Evolutionary conservation across 2,797 vertebrate species (phyloP).

Genomic region (Loris lydekkerianus): DNA sequence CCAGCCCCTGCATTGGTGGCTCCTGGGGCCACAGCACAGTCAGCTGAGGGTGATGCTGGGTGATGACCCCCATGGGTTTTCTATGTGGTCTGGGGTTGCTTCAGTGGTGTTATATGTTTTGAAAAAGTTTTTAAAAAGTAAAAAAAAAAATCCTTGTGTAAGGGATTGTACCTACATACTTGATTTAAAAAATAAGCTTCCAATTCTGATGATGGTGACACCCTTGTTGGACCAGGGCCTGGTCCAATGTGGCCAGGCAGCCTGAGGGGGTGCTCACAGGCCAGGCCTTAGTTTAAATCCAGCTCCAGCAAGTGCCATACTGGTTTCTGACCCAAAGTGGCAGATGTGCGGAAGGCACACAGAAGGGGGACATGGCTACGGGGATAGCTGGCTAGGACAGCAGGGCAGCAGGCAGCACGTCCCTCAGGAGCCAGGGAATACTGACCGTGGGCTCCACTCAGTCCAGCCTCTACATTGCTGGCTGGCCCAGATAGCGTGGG

Average conservation of each 20-base stretch:
- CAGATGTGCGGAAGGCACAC: fast-evolving
- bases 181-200: background rate
- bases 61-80: no score
- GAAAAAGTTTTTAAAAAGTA: background rate
- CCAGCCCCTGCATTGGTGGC: no score
- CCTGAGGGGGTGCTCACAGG: background rate
- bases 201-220: no score
- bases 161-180: background rate
- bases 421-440: fast-evolving
- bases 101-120: background rate
- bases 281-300: no score
- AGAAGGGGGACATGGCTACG: fast-evolving
- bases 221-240: fast-evolving
- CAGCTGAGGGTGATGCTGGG: no score
- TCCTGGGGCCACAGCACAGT: no score
- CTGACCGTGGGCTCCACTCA: fast-evolving
- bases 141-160: background rate
- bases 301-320: fast-evolving
- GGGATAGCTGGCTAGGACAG: background rate
- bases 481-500: fast-evolving
- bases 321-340: background rate
- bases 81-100: no score
- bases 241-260: no score
- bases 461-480: fast-evolving
- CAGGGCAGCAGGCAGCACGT: no score